phyloP scores from a whole-genome alignment of 1,140 invertebrate species.

The Penaeus indicus region DNA sequence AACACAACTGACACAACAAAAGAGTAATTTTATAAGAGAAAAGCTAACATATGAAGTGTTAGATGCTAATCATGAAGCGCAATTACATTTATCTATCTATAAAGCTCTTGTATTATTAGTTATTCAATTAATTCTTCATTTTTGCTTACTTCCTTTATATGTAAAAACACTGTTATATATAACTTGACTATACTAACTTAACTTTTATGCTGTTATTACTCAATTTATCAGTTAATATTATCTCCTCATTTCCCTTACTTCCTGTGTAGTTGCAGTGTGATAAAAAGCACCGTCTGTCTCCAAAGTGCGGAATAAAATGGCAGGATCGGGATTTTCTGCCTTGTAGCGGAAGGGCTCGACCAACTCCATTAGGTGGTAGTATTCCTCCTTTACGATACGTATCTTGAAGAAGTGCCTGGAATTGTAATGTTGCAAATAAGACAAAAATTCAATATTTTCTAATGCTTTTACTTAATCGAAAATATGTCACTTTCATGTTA shows the following conservation, averaged over 20 bases:
- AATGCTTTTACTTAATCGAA: neutral
- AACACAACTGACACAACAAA: too few species aligned
- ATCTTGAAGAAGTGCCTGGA: conserved; percentile 42
- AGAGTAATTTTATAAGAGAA: too few species aligned
- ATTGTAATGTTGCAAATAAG: neutral
- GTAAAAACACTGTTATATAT: too few species aligned
- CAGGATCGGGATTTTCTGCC: conserved; percentile 46
- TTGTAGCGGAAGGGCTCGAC: conserved; percentile 22
- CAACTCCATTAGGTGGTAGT: conserved; percentile 40
- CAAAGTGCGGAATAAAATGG: conserved; percentile 28
- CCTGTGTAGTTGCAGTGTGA: conserved; percentile 34
- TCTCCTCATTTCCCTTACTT: conserved; percentile 24
- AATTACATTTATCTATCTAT: too few species aligned
- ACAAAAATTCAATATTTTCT: neutral
- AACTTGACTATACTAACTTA: too few species aligned
- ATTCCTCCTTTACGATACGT: conserved; percentile 27
- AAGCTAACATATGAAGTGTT: too few species aligned
- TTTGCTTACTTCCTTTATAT: too few species aligned
- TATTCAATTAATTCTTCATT: too few species aligned
- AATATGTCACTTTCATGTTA: neutral
- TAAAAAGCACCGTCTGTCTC: conserved; percentile 42
- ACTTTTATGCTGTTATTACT: too few species aligned
- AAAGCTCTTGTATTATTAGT: too few species aligned
- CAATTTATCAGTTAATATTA: too few species aligned
- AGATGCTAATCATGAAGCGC: too few species aligned